These are phyloP conservation scores for Andrena marginata DNA, from an alignment of 2,888 invertebrate genomes.

Conservation along the genomic window DNA sequence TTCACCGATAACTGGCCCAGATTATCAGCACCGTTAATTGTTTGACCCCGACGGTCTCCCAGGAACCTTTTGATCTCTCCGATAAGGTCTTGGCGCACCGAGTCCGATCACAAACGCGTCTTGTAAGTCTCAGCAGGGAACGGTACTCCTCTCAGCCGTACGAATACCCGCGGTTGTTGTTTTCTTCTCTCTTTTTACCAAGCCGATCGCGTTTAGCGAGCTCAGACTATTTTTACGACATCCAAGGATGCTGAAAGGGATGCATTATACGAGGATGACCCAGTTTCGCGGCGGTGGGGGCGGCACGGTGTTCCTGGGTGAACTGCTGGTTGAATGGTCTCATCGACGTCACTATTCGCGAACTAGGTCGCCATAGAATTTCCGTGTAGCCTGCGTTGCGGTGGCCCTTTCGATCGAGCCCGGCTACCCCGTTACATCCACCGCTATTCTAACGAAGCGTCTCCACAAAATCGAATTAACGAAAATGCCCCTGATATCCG, in stretches of 20 bases:
- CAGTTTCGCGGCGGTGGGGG: constrained; percentile 38
- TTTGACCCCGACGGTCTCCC: not conserved
- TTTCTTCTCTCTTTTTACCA: constrained; percentile 13
- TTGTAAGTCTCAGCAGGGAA: not conserved
- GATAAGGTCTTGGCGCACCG: not conserved
- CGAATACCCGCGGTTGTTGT: constrained; percentile 1
- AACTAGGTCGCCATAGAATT: constrained; percentile 62
- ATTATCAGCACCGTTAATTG: constrained; percentile 7
- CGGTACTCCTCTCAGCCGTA: not conserved
- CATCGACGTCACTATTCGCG: constrained; percentile 62
- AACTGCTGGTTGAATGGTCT: constrained; percentile 73
- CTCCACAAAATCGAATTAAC: constrained; percentile 32
- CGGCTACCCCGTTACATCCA: not conserved
- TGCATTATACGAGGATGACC: constrained; percentile 63
- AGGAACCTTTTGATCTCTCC: constrained; percentile 16
- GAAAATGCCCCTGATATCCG: constrained; percentile 16
- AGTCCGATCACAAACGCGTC: not conserved
- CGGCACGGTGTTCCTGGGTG: constrained; percentile 70
- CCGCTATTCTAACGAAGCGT: constrained; percentile 12
- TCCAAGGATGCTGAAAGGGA: constrained; percentile 61
- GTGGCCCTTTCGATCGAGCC: constrained; percentile 50
- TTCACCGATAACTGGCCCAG: not conserved
- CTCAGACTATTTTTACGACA: constrained; percentile 54
- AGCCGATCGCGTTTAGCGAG: constrained; percentile 43
- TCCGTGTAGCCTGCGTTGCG: constrained; percentile 51